Conservation (phyloP, 2,797 vertebrate genomes). For the Odontamblyopus rebecca region DNA sequence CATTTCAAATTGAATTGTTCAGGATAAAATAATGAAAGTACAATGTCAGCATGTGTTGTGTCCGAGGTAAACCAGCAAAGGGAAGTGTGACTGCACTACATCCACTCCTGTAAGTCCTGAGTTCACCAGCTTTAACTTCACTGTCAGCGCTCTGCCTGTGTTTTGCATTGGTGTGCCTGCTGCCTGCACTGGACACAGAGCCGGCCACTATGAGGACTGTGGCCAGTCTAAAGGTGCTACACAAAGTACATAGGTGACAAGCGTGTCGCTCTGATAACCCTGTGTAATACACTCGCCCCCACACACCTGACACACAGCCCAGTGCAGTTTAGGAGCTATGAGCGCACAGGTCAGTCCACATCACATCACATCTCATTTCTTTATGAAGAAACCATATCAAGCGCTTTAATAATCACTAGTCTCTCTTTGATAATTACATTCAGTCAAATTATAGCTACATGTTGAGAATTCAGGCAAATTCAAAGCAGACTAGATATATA, state of each 20-base stretch:
- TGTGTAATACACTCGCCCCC: conserved; percentile 39
- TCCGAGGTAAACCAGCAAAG: conserved; percentile 42
- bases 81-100: conserved; percentile 44
- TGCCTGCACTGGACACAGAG: conserved; percentile 45
- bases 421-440: not conserved
- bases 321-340: conserved; percentile 49
- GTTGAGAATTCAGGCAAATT: too few relatives aligned
- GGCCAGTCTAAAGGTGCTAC: conserved; percentile 48
- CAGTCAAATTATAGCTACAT: not conserved
- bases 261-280: conserved; percentile 71
- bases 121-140: conserved; percentile 68
- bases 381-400: not conserved
- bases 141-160: conserved; percentile 75
- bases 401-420: not conserved
- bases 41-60: conserved; percentile 47
- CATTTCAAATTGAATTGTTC: conserved; percentile 37
- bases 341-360: conserved; percentile 31
- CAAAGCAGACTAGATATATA: not conserved
- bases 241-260: conserved; percentile 68
- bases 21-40: conserved; percentile 48
- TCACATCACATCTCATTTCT: conserved; percentile 6
- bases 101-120: conserved; percentile 58
- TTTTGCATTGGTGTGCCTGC: conserved; percentile 63
- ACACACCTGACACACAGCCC: conserved; percentile 50
- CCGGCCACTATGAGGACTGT: conserved; percentile 62